These are phyloP conservation scores for Chelmon rostratus DNA, from an alignment of 2,797 vertebrate genomes.

Conservation along the genomic window DNA sequence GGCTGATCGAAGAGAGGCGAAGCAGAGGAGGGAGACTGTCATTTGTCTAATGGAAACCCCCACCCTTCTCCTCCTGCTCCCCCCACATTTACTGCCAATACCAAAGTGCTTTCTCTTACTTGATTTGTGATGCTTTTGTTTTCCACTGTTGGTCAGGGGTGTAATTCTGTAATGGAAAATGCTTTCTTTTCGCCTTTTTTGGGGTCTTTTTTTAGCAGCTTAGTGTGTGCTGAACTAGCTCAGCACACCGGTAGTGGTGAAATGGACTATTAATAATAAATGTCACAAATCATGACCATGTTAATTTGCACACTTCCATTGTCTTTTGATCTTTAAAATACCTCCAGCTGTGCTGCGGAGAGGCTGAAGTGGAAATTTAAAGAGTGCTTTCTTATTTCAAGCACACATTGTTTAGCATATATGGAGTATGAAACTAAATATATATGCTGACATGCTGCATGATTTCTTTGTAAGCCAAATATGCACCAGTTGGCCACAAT, in stretches of 20 bases:
- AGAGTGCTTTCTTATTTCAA: neutral
- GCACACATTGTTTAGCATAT: neutral
- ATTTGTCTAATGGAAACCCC: conserved; percentile 83
- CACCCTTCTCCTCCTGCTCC: neutral
- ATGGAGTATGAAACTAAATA: no score
- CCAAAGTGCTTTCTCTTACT: conserved; percentile 27
- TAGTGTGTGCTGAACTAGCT: no score
- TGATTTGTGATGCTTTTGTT: conserved; percentile 2
- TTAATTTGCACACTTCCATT: neutral
- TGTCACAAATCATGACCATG: neutral
- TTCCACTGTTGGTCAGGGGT: neutral
- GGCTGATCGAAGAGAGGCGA: conserved; percentile 47
- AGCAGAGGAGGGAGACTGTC: conserved; percentile 57
- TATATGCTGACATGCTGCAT: no score
- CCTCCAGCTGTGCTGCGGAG: neutral
- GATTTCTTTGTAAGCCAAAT: neutral
- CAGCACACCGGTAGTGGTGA: neutral
- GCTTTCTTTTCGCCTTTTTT: neutral
- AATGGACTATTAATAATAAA: neutral
- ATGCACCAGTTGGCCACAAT: neutral
- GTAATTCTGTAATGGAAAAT: conserved; percentile 4
- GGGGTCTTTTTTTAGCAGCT: neutral
- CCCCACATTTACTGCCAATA: conserved; percentile 48
- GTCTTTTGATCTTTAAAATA: neutral
- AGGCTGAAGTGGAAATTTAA: neutral